phyloP scores from a whole-genome alignment of 2,797 vertebrate genomes.

The Leptatherina wallacei region DNA sequence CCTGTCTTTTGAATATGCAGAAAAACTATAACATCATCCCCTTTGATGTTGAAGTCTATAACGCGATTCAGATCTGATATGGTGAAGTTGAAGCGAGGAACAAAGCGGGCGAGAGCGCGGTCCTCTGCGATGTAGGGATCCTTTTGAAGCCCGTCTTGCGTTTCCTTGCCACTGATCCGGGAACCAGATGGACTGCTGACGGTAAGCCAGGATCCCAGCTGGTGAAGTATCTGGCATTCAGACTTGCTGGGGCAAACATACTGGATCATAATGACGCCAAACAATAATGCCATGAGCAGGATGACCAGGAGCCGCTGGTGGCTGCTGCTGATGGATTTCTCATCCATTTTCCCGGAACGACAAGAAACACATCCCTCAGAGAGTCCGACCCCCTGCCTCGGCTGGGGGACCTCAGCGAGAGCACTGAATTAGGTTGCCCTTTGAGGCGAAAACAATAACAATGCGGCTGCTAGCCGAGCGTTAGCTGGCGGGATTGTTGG shows the following conservation, averaged over 20 bases:
- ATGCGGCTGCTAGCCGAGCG: constrained; percentile 44
- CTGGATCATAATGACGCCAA: constrained; percentile 93
- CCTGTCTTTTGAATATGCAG: constrained; percentile 98
- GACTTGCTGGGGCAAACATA: constrained; percentile 94
- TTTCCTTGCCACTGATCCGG: constrained; percentile 23
- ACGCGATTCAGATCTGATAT: constrained; percentile 85
- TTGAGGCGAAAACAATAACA: constrained; percentile 69
- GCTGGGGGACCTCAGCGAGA: constrained; percentile 37
- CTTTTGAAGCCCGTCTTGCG: constrained; percentile 56
- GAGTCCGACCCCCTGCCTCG: constrained; percentile 55
- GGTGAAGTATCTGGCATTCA: constrained; percentile 90
- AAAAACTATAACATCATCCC: constrained; percentile 95
- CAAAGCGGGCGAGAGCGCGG: constrained; percentile 88
- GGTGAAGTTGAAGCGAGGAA: constrained; percentile 92
- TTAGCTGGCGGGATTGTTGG: constrained; percentile 7
- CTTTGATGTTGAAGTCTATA: constrained; percentile 93
- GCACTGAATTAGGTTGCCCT: neutral
- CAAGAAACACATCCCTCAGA: constrained; percentile 82
- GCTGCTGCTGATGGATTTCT: constrained; percentile 87
- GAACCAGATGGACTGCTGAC: constrained; percentile 44
- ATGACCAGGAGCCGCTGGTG: constrained; percentile 88
- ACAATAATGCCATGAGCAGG: constrained; percentile 90
- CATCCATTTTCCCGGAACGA: constrained; percentile 88
- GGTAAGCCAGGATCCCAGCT: constrained; percentile 78
- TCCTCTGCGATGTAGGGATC: constrained; percentile 94